Base-by-base conservation (phyloP, 2,797 vertebrate genomes). In the Enoplosus armatus region DNA sequence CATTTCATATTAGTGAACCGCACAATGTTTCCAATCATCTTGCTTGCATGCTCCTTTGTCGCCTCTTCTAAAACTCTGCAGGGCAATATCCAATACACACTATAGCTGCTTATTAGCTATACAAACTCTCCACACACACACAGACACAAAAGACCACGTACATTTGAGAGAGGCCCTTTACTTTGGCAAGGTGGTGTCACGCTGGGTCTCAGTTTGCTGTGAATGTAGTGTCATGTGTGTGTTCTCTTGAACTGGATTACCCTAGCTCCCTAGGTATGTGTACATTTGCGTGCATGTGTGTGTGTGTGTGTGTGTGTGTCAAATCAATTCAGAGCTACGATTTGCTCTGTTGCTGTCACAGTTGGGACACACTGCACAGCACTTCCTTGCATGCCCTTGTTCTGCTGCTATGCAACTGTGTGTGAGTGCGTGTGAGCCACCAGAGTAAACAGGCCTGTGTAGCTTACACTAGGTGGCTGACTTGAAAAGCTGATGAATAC, bases 121-220 rank as follows among this genome's bases (percentile, higher is more conserved):
- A 51, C 20, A 56, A 48, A 79, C 33, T 55, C 26, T 12, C 47
- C 50, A 33, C 41, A 12, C 29, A 12, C 29, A 47, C 54, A 71
- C 60, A 58, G 54, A 73, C 14, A 72, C 16, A 61, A 10, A 61
- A 26, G 68, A 51, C 33, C 53, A 69, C 76, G 80, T 70, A 75
- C 58, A 79, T 74, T 59, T 85, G 71, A 24, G 51, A 87, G 80
- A 71, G 76, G 79, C 77, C 80, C 63, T 22, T 68, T 72, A 90
- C 65, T 91, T 93, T 90, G 75, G 77, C 90, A 83, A 61, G 80
- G 58, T 63, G 64, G 89, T 89, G 90, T 71, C 73, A 92, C 74
- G 2, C 68, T 47, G 33, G 70, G 89, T 91, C 82, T 80, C 88
- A 82, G 87, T 92, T 90, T 89, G 88, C 87, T 90, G 91, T 74